Conservation (phyloP, 2,797 vertebrate species). For the Spizella passerina region DNA sequence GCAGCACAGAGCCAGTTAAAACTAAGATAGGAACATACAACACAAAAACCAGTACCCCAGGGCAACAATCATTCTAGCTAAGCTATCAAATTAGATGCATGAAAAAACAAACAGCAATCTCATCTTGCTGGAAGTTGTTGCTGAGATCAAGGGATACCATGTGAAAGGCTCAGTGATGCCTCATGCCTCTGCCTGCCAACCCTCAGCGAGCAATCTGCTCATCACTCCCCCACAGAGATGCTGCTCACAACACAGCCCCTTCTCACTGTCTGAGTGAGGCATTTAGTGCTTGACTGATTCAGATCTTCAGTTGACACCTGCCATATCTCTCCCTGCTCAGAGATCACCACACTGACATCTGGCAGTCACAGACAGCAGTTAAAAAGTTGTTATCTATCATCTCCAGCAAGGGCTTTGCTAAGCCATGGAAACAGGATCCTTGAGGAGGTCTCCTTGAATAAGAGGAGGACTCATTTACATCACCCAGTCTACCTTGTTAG, state of each 20-base stretch:
- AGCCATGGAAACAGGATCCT: background rate
- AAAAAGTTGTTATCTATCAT: background rate
- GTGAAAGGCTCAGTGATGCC: fast-evolving
- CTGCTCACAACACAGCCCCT: background rate
- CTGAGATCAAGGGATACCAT: background rate
- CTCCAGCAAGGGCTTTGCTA: background rate
- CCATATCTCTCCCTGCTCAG: background rate
- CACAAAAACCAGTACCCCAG: background rate
- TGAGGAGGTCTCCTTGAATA: background rate
- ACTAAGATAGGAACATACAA: background rate
- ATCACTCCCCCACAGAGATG: background rate
- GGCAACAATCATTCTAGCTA: background rate
- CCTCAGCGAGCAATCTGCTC: background rate
- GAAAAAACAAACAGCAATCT: background rate
- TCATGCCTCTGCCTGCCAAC: background rate
- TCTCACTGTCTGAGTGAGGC: conserved; percentile 14
- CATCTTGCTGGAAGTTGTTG: background rate
- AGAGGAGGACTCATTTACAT: background rate
- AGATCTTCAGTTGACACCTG: conserved; percentile 45
- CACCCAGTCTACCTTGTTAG: fast-evolving
- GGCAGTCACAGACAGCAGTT: background rate
- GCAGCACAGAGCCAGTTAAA: background rate
- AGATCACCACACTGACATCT: background rate
- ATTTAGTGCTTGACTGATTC: conserved; percentile 27
- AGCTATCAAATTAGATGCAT: background rate